A percentile compares a stretch with the other conserved stretches of the same genome.
Conservation (phyloP, 2,888 invertebrate genomes). For the Fissipunctia ypsillon region DNA sequence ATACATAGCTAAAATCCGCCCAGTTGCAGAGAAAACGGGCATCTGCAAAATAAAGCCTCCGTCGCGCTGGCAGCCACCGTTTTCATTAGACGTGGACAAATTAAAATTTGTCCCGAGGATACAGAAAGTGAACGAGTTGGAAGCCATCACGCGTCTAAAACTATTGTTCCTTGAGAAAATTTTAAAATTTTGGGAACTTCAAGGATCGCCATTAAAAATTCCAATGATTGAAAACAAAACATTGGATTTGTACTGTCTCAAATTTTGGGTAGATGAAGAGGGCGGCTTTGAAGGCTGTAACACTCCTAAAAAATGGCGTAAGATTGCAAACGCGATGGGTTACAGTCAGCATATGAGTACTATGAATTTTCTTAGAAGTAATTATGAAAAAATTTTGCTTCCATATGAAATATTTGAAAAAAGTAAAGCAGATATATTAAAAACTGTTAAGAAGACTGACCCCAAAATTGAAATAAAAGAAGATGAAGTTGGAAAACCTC, state of each 20-base stretch:
- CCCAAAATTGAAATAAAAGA: conserved; percentile 79
- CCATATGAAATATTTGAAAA: conserved; percentile 92
- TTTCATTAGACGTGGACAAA: conserved; percentile 93
- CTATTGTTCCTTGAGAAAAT: conserved; percentile 94
- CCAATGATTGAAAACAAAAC: conserved; percentile 93
- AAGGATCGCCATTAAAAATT: conserved; percentile 92
- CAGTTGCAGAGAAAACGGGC: conserved; percentile 93
- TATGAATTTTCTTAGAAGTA: conserved; percentile 90
- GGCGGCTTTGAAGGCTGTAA: conserved; percentile 91
- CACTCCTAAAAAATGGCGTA: conserved; percentile 92
- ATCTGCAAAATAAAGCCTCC: conserved; percentile 95
- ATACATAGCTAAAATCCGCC: conserved; percentile 93
- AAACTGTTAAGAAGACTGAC: conserved; percentile 86
- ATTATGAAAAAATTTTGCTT: conserved; percentile 93
- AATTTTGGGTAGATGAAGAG: conserved; percentile 91
- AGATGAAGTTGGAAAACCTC: conserved; percentile 77
- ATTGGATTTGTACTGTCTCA: conserved; percentile 92
- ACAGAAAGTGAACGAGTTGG: conserved; percentile 89
- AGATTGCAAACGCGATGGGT: conserved; percentile 91
- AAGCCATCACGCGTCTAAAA: conserved; percentile 93
- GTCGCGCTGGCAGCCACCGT: conserved; percentile 94
- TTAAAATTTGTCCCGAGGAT: conserved; percentile 89
- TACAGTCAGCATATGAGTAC: conserved; percentile 91
- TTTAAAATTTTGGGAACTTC: conserved; percentile 94
- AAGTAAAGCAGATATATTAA: conserved; percentile 86